Evolutionary conservation across 2,888 invertebrate genomes (phyloP).

Genomic region (Philereme transversata): DNA sequence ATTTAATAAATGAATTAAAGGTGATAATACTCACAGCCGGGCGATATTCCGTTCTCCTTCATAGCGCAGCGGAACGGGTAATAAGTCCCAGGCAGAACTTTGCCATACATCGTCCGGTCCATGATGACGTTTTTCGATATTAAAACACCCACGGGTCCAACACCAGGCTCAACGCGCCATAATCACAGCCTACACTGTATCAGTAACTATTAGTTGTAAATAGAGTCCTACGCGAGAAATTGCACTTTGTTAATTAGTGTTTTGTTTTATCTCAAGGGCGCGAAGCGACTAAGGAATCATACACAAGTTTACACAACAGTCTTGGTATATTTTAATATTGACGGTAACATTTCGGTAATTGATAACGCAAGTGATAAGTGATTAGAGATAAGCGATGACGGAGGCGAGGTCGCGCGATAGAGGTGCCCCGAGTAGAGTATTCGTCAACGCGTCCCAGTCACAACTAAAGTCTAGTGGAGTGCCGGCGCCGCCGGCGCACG

Average conservation of each 20-base stretch:
- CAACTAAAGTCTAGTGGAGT: slow-evolving; percentile 68
- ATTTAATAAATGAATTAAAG: slow-evolving; percentile 39
- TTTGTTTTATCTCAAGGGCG: slow-evolving; percentile 52
- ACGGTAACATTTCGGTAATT: slow-evolving; percentile 51
- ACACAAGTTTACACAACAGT: slow-evolving; percentile 20
- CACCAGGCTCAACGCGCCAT: slow-evolving; percentile 73
- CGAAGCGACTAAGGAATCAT: slow-evolving; percentile 44
- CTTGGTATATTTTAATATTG: slow-evolving; percentile 48
- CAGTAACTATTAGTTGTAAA: slow-evolving; percentile 48
- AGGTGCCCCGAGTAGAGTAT: slow-evolving; percentile 65
- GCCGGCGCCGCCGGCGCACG: slow-evolving; percentile 71
- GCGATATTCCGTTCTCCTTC: slow-evolving; percentile 91
- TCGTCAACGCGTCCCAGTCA: slow-evolving; percentile 77
- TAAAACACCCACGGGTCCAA: slow-evolving; percentile 74
- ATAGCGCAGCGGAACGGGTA: slow-evolving; percentile 94
- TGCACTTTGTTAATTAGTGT: slow-evolving; percentile 37
- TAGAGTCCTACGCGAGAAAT: slow-evolving; percentile 51
- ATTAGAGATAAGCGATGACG: slow-evolving; percentile 67
- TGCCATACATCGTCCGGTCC: slow-evolving; percentile 96
- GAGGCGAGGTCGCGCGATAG: slow-evolving; percentile 63
- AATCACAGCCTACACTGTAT: slow-evolving; percentile 74
- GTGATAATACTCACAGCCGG: slow-evolving; percentile 90
- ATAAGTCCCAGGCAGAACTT: slow-evolving; percentile 92
- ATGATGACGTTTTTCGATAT: slow-evolving; percentile 76
- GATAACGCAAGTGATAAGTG: slow-evolving; percentile 63